Conservation (phyloP, 2,113 vertebrate genomes). For the Datnioides undecimradiatus region DNA sequence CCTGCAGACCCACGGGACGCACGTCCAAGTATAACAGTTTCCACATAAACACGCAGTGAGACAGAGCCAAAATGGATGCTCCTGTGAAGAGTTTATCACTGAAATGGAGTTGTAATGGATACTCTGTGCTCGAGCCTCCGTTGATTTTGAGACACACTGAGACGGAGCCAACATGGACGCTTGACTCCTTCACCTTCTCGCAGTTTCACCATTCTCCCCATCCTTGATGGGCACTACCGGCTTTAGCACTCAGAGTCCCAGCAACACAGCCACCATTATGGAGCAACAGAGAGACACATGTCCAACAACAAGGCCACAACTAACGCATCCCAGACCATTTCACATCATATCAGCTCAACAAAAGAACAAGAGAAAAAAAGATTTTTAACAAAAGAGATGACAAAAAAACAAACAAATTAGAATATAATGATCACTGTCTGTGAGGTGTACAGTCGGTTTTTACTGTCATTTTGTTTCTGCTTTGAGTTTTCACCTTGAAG, state of each 20-base stretch:
- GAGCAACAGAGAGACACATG: conserved; percentile 69
- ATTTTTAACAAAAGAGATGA: conserved; percentile 64
- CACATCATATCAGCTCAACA: conserved; percentile 65
- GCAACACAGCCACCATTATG: conserved; percentile 55
- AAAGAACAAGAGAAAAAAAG: conserved; percentile 49
- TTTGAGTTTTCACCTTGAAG: conserved; percentile 67
- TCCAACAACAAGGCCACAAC: conserved; percentile 59
- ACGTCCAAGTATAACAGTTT: conserved; percentile 86
- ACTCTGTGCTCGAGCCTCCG: conserved; percentile 63
- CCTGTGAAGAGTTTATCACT: conserved; percentile 62
- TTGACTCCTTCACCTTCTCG: conserved; percentile 72
- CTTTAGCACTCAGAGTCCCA: conserved; percentile 70
- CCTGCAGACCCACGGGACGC: conserved; percentile 85
- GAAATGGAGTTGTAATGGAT: conserved; percentile 67
- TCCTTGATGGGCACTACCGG: conserved; percentile 65
- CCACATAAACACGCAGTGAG: conserved; percentile 63
- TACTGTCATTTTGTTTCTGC: conserved; percentile 68
- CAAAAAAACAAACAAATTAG: conserved; percentile 55
- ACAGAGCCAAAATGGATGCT: conserved; percentile 69
- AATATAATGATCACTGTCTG: conserved; percentile 76
- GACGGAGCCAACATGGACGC: conserved; percentile 72
- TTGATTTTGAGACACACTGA: conserved; percentile 64
- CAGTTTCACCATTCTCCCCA: conserved; percentile 67
- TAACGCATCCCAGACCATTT: conserved; percentile 64
- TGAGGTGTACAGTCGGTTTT: conserved; percentile 79